Conservation (phyloP, 1,140 invertebrate genomes). For the Theocolax elegans region DNA sequence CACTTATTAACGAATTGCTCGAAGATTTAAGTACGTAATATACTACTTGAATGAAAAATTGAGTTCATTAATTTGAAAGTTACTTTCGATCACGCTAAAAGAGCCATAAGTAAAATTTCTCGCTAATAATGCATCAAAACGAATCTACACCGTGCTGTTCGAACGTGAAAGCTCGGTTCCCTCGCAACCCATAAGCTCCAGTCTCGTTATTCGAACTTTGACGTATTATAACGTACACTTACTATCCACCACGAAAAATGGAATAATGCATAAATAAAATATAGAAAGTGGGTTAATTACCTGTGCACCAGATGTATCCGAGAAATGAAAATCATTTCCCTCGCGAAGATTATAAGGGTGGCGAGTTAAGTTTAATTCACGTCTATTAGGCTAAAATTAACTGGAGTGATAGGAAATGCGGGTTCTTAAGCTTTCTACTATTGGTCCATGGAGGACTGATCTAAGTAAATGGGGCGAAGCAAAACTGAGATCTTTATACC, state of each 20-base stretch:
- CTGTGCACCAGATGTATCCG: constrained; percentile 10
- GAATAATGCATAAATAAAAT: constrained; percentile 33
- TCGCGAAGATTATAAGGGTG: neutral
- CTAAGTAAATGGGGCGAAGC: constrained; percentile 1
- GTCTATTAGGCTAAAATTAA: constrained; percentile 27
- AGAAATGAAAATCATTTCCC: neutral
- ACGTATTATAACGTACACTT: neutral
- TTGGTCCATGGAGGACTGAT: neutral
- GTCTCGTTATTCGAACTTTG: constrained; percentile 9
- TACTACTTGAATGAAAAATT: no score
- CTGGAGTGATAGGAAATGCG: constrained; percentile 7
- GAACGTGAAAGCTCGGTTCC: neutral
- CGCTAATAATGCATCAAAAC: no score
- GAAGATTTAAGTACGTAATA: no score
- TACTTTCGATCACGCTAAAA: no score
- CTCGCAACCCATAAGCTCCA: neutral
- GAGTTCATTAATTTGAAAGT: no score
- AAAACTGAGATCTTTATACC: neutral
- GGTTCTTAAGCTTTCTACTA: neutral
- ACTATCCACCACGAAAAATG: neutral
- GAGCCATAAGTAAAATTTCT: no score
- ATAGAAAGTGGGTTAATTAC: constrained; percentile 26
- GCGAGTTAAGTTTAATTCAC: constrained; percentile 33
- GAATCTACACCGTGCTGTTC: no score
- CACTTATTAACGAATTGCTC: no score